Evolutionary conservation across 2,888 invertebrate genomes (phyloP).

Genomic region (Ormyrus pomaceus): DNA sequence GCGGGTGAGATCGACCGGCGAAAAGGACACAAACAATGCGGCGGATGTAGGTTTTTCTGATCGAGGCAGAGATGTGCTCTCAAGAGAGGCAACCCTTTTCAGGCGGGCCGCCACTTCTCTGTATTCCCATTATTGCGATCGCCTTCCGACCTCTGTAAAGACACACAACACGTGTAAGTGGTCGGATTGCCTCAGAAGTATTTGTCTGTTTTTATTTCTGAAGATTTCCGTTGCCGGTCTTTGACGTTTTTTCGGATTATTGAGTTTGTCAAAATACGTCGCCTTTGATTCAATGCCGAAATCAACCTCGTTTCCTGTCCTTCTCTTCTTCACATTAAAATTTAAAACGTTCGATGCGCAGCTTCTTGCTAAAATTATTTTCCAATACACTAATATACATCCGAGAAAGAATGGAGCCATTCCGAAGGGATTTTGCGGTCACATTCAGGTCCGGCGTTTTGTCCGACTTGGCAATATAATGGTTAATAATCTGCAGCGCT

Average conservation of each 20-base stretch:
- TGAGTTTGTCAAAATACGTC: too few relatives aligned
- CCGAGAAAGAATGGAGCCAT: too few relatives aligned
- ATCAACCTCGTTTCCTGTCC: too few relatives aligned
- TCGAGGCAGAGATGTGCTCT: conserved; percentile 24
- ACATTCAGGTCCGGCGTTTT: background rate
- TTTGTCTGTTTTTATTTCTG: background rate
- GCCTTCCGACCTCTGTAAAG: background rate
- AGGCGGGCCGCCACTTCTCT: conserved; percentile 9
- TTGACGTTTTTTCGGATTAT: background rate
- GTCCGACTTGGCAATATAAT: background rate
- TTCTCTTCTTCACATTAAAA: background rate
- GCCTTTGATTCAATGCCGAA: too few relatives aligned
- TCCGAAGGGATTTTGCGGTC: too few relatives aligned
- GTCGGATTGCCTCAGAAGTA: conserved; percentile 23
- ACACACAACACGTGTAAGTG: background rate
- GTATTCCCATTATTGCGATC: conserved; percentile 45
- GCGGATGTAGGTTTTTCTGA: conserved; percentile 53
- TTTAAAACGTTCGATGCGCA: too few relatives aligned
- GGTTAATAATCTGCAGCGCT: conserved; percentile 22
- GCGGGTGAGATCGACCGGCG: background rate
- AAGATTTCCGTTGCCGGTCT: background rate
- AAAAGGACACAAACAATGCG: conserved; percentile 41
- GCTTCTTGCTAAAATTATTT: too few relatives aligned
- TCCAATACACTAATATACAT: too few relatives aligned
- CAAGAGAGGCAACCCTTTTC: conserved; percentile 42